Conservation (phyloP, 1,140 invertebrate species). For the Ruditapes philippinarum region DNA sequence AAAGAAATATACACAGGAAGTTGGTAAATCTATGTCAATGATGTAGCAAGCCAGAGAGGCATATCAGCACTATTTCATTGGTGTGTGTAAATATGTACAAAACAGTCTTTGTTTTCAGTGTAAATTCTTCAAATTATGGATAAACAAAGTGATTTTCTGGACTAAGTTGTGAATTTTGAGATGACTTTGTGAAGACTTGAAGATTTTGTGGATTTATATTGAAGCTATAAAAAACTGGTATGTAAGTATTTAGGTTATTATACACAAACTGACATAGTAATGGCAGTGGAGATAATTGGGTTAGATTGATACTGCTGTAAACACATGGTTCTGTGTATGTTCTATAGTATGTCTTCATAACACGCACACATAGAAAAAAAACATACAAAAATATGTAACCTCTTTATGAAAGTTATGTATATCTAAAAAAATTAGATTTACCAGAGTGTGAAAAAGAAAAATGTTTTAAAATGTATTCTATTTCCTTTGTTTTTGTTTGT, state of each 20-base stretch:
- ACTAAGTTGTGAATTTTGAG: conserved; percentile 4
- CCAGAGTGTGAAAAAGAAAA: no score
- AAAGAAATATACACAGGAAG: conserved; percentile 28
- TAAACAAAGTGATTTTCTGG: conserved; percentile 21
- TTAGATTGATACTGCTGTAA: conserved; percentile 11
- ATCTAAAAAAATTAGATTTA: no score
- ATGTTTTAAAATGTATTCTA: no score
- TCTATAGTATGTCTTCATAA: neutral
- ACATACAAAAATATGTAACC: no score
- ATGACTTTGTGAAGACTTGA: neutral
- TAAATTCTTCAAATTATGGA: neutral
- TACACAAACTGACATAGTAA: neutral
- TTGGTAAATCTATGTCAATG: conserved; percentile 30
- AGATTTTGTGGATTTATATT: conserved; percentile 11
- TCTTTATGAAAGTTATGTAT: no score
- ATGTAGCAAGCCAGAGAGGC: conserved; percentile 54
- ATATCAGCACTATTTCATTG: conserved; percentile 57
- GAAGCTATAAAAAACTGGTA: neutral
- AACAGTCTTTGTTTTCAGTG: conserved; percentile 58
- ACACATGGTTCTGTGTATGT: conserved; percentile 40
- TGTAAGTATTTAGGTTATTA: conserved; percentile 37
- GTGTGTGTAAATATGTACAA: conserved; percentile 45
- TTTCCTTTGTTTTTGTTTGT: no score
- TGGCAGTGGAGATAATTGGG: conserved; percentile 18
- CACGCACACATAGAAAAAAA: no score